These are phyloP conservation scores for Grammomys surdaster DNA, from an alignment of 2,113 vertebrate species.

Conservation along the genomic window DNA sequence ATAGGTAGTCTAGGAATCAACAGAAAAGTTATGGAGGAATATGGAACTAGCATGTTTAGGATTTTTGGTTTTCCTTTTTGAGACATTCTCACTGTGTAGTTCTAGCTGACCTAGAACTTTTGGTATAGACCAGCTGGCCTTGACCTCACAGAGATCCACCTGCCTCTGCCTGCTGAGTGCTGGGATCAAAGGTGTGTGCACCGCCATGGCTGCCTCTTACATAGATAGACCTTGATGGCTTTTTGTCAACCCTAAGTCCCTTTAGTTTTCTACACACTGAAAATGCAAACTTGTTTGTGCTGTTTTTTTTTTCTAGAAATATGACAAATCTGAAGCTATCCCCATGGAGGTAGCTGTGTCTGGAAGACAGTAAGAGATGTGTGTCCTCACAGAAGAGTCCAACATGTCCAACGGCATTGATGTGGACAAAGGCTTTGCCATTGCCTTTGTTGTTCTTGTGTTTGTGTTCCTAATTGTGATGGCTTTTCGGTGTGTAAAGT, in stretches of 20 bases:
- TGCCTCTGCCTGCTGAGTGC: not conserved
- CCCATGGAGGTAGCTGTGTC: conserved; percentile 4
- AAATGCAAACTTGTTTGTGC: conserved; percentile 26
- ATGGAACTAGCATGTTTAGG: not conserved
- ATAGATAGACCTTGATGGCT: conserved; percentile 1
- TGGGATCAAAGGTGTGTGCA: not conserved
- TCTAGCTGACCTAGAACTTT: not conserved
- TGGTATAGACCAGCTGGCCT: not conserved
- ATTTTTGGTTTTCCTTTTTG: too few relatives aligned
- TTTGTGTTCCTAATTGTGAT: conserved; percentile 91
- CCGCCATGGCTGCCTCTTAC: not conserved
- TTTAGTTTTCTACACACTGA: conserved; percentile 2
- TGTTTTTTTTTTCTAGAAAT: conserved; percentile 59
- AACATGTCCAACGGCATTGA: conserved; percentile 85
- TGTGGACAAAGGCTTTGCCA: conserved; percentile 92
- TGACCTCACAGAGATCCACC: not conserved
- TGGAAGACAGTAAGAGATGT: not conserved
- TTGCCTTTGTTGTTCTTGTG: conserved; percentile 90
- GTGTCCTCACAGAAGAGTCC: conserved; percentile 86
- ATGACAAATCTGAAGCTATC: not conserved
- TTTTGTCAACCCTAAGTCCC: not conserved
- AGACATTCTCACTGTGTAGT: not conserved
- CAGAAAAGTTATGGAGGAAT: not conserved
- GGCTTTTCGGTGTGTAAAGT: conserved; percentile 92
- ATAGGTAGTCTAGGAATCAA: conserved; percentile 31